Base-by-base conservation (phyloP, 2,113 vertebrate genomes). In the Notiomystis cincta region DNA sequence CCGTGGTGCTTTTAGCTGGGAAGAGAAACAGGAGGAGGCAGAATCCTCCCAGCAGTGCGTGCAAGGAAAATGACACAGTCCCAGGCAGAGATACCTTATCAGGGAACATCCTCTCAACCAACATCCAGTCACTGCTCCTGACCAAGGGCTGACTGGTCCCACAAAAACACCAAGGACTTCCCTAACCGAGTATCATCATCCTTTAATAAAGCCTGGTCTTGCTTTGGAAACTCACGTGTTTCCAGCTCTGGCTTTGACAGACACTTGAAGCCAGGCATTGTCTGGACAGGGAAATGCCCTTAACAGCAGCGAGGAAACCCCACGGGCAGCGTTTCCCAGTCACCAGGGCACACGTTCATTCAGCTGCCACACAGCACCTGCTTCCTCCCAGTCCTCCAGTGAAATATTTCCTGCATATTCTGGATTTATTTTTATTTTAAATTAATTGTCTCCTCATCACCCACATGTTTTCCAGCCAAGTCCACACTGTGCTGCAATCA, bases 281-380 rank as follows among this genome's bases (percentile, higher is more conserved):
- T 73, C 87, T 95, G 76, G 50, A 40, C 10, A 58, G 69, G 57
- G n/a, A 67, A 69, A 65, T 15, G 18, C 65, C 62, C 51, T 71
- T 8, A 45, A 11, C 8, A 73, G 7, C 19, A 67, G 45, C 44
- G 38, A 58, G 44, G 20, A 40, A 53, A 70, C 6, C 40, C 22
- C 76, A 40, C 2, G 1, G 11, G 53, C 19, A 28, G 65, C 5
- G 24, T n/a, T 77, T 64, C 61, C 38, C 35, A 25, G 8, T 2
- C 73, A 56, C 3, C 2, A 4, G 42, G 67, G 8, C 6, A 2
- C 0, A 0, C 1, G 0, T 22, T 42, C 38, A 6, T 33, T 54
- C 7, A 0, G 15, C 77, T 58, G 77, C 60, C 38, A 38, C 33
- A 22, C 24, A 47, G 31, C 11, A 51, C 40, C n/a, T 56, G 48